Evolutionary conservation across 1,140 invertebrate genomes (phyloP), one percentile per base, ranked within the genome.

Genomic region (Rhysida immarginata): DNA sequence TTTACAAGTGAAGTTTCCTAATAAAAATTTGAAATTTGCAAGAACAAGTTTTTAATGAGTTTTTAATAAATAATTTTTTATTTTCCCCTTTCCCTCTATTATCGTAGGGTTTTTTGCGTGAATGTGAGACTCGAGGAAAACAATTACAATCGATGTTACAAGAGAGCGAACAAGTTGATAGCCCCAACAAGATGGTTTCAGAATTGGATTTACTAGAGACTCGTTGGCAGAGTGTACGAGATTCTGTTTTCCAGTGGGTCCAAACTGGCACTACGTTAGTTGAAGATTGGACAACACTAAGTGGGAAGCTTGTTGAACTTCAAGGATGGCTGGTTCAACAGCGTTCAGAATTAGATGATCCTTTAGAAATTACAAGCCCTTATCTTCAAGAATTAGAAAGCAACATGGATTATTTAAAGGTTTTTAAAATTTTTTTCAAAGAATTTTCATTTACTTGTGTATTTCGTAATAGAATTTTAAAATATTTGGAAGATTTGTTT

Each of bases 181-280:
- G 23, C 21, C 5, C 8, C 8, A 3, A 18, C 5, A 20, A 20
- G 5, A 20, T 46, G 13, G 26, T 27, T 13, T 25, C 49, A 11
- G 49, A 90, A 72, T 77, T 88, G 20, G 85, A 90, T 65, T 81
- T 84, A 13, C 77, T 88, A 53, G 78, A 85, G 57, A 85, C 83
- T 5, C 75, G 84, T 45, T 87, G 84, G 81, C 80, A 82, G 41
- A 75, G 80, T 0, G 77, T 90, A 16, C 80, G 88, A 58, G 81
- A 86, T 59, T 74, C 78, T 48, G 79, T 82, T 0, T 73, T 79
- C 41, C 83, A 88, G 65, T 81, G 82, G 68, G 79, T 76, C 44
- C 79, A 75, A 26, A 87, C 3, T 25, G 49, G 26, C 16, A 51
- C 13, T 25, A 11, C 24, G 8, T 25, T 51, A 26, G 26, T 51